Percentiles rank a stretch among this genome's conserved stretches.
Evolutionary conservation across 2,797 vertebrate genomes (phyloP).

Genomic region (Petrocephalus schoutedeni): DNA sequence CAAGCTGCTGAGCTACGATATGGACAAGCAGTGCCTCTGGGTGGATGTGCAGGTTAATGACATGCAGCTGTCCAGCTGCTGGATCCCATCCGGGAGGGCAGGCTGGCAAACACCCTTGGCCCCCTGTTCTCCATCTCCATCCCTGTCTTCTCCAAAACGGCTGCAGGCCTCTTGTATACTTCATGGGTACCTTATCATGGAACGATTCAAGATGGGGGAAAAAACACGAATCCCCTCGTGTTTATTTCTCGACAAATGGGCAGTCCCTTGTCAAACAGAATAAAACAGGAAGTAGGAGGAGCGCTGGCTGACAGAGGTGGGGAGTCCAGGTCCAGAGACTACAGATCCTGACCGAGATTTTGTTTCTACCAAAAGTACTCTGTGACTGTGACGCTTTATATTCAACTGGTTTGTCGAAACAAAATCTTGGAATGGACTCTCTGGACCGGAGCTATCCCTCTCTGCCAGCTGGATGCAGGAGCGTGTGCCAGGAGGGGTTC

Average conservation of each 20-base stretch:
- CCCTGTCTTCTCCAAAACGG: neutral
- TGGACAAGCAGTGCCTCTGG: neutral
- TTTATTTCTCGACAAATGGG: neutral
- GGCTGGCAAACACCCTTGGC: neutral
- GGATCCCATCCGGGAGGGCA: neutral
- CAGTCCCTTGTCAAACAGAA: neutral
- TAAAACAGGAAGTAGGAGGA: neutral
- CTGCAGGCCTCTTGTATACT: neutral
- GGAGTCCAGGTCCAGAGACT: neutral
- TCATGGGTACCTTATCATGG: neutral
- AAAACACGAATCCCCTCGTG: neutral
- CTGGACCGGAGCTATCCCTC: neutral
- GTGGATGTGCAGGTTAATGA: neutral
- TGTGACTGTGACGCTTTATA: neutral
- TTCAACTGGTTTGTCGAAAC: neutral
- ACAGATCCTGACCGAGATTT: neutral
- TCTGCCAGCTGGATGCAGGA: neutral
- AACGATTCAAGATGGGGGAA: neutral
- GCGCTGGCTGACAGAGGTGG: neutral
- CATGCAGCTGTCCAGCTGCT: conserved; percentile 13
- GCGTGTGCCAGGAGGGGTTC: neutral
- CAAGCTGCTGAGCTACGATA: conserved; percentile 4
- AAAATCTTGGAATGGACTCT: neutral
- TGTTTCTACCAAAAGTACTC: neutral
- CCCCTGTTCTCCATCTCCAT: neutral